These are phyloP conservation scores for Oenanthe oenanthe DNA, from an alignment of 2,113 vertebrate species.

Conservation along the genomic window DNA sequence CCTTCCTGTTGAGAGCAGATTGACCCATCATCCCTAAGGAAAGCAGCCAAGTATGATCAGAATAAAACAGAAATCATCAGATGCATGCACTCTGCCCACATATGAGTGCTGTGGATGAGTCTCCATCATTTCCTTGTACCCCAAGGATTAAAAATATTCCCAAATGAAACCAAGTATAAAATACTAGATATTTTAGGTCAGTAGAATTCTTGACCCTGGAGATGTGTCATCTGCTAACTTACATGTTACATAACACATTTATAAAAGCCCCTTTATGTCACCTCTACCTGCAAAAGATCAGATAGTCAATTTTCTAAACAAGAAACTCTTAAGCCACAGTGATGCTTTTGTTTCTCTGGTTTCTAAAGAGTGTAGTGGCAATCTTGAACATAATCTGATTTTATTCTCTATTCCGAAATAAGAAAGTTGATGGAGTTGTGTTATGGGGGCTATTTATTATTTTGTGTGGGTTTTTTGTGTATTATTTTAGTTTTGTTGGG, in stretches of 20 bases:
- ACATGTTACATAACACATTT: not conserved
- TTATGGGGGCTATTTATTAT: no score
- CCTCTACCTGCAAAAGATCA: not conserved
- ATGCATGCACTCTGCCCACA: fast-evolving
- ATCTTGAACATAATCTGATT: not conserved
- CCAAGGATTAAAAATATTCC: not conserved
- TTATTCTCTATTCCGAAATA: not conserved
- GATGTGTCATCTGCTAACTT: not conserved
- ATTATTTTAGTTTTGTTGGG: no score
- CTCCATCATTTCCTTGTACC: not conserved
- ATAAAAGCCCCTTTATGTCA: not conserved
- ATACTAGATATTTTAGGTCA: not conserved
- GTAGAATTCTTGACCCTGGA: not conserved
- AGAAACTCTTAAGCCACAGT: not conserved
- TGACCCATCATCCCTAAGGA: not conserved
- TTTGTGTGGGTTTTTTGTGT: not conserved
- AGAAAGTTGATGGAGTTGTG: fast-evolving
- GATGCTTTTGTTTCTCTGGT: not conserved
- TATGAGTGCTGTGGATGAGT: not conserved
- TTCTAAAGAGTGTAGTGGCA: not conserved
- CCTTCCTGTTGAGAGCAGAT: not conserved
- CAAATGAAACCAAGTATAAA: not conserved
- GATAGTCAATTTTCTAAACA: not conserved
- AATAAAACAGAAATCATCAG: not conserved
- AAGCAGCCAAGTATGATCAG: not conserved